These are phyloP conservation scores for Leucania comma DNA, from an alignment of 2,888 invertebrate genomes.

Conservation along the genomic window DNA sequence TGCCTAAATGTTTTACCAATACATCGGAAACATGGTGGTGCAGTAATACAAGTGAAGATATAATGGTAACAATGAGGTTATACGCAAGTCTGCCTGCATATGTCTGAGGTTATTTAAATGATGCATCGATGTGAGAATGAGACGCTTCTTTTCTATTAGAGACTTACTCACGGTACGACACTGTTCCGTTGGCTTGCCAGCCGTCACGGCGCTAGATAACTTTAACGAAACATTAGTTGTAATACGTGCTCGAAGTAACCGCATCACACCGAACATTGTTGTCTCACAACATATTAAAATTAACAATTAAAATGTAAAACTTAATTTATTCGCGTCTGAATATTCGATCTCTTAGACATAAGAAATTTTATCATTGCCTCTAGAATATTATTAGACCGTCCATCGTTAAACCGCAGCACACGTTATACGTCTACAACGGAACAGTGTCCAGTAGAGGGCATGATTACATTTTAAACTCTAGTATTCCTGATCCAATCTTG, in stretches of 20 bases:
- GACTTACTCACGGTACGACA: conserved; percentile 74
- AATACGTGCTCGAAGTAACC: conserved; percentile 27
- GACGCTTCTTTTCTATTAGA: conserved; percentile 84
- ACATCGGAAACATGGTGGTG: conserved; percentile 79
- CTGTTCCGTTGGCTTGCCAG: conserved; percentile 75
- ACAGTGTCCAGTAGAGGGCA: conserved; percentile 77
- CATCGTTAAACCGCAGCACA: conserved; percentile 69
- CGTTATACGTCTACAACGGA: conserved; percentile 73
- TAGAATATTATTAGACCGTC: conserved; percentile 80
- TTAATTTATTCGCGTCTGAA: conserved; percentile 63
- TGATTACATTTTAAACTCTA: conserved; percentile 79
- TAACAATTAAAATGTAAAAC: conserved; percentile 47
- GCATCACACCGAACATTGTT: conserved; percentile 35
- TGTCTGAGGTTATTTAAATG: conserved; percentile 75
- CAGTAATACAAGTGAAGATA: conserved; percentile 66
- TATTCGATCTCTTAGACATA: conserved; percentile 77
- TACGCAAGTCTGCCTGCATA: conserved; percentile 75
- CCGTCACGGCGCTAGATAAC: conserved; percentile 55
- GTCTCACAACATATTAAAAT: conserved; percentile 38
- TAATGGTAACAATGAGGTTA: conserved; percentile 70
- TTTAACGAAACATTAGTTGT: conserved; percentile 46
- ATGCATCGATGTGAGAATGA: conserved; percentile 83
- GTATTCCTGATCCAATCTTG: conserved; percentile 86
- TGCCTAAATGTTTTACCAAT: conserved; percentile 52
- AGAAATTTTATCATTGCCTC: conserved; percentile 66